phyloP scores from a whole-genome alignment of 2,888 invertebrate genomes.

The Dolichomitus sp. region DNA sequence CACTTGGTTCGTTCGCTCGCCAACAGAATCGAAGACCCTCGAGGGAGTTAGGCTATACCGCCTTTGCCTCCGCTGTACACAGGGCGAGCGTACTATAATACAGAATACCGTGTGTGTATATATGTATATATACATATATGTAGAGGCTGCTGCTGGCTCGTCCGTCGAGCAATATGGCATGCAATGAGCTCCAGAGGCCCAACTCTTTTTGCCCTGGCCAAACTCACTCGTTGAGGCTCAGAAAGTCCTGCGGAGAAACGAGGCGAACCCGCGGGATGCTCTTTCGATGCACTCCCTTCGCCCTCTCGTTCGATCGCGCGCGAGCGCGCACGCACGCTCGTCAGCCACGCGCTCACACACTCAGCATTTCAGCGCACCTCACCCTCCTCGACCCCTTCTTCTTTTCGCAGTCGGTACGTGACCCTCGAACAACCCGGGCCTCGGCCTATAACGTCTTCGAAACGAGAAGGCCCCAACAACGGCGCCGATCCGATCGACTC shows the following conservation, averaged over 20 bases:
- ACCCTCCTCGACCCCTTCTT: constrained; percentile 26
- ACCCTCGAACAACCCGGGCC: constrained; percentile 65
- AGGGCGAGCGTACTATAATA: constrained; percentile 18
- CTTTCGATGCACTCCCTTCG: constrained; percentile 33
- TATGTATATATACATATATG: constrained; percentile 25
- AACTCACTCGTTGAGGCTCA: constrained; percentile 53
- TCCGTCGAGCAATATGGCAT: constrained; percentile 66
- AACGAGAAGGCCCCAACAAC: constrained; percentile 54
- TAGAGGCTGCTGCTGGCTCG: constrained; percentile 22
- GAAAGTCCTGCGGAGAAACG: constrained; percentile 31
- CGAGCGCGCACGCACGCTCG: constrained; percentile 62
- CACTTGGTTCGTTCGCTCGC: constrained; percentile 44
- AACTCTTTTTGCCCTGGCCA: constrained; percentile 41
- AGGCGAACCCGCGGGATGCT: constrained; percentile 36
- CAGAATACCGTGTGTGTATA: constrained; percentile 16
- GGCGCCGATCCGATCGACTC: constrained; percentile 65
- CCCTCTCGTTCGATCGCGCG: constrained; percentile 40
- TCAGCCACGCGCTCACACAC: constrained; percentile 67
- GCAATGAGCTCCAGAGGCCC: constrained; percentile 48
- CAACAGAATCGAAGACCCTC: constrained; percentile 57
- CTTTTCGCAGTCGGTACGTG: constrained; percentile 65
- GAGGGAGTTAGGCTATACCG: constrained; percentile 50
- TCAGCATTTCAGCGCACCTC: constrained; percentile 15
- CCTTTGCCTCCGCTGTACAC: constrained; percentile 18
- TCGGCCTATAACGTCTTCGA: constrained; percentile 59